Conservation (phyloP, 2,888 invertebrate genomes). For the Lydus trimaculatus region DNA sequence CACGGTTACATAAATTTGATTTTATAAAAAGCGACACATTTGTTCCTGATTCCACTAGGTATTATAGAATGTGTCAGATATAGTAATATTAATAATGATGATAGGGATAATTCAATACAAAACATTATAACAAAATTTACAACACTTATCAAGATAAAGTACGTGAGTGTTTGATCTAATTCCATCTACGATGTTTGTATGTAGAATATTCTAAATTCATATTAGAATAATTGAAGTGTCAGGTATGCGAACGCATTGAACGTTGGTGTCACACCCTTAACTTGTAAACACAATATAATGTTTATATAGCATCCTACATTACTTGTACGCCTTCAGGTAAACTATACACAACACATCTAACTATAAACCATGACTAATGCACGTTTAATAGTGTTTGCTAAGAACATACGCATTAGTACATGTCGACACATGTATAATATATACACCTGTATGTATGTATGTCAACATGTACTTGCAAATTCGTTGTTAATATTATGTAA, state of each 20-base stretch:
- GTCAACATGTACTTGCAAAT: background rate
- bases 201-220: constrained; percentile 5
- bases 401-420: constrained; percentile 11
- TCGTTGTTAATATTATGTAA: no score
- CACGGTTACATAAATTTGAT: no score
- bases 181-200: constrained; percentile 17
- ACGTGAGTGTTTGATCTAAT: no score
- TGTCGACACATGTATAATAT: background rate
- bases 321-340: constrained; percentile 18
- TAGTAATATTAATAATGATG: no score
- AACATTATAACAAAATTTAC: no score
- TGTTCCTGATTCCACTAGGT: no score
- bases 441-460: background rate
- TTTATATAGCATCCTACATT: constrained; percentile 16
- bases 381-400: constrained; percentile 32
- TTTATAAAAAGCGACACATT: no score
- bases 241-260: background rate
- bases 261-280: constrained; percentile 10
- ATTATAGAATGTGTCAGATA: no score
- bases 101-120: no score
- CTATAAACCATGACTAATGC: constrained; percentile 33
- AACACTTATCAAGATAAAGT: no score
- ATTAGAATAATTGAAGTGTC: constrained; percentile 10
- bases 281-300: background rate
- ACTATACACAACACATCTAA: constrained; percentile 7